Evolutionary conservation across 2,113 vertebrate genomes (phyloP).

Genomic region (Erinaceus europaeus): DNA sequence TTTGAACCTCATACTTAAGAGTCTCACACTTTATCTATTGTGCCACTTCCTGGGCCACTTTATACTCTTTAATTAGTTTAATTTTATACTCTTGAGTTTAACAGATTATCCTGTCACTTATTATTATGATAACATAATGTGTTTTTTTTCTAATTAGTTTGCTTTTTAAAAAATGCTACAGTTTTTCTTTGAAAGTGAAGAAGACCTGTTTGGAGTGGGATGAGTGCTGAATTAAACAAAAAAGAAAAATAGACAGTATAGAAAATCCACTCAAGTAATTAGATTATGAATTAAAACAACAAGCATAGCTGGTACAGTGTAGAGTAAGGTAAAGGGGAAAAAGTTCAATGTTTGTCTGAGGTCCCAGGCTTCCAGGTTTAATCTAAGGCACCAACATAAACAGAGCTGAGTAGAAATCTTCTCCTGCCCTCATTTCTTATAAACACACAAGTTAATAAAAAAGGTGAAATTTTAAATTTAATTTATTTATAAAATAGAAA

Average conservation of each 20-base stretch:
- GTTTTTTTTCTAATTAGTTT: background rate
- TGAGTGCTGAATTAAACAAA: background rate
- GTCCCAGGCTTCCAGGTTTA: too few relatives aligned
- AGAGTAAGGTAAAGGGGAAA: too few relatives aligned
- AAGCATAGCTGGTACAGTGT: background rate
- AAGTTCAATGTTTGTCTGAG: too few relatives aligned
- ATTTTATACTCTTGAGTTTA: background rate
- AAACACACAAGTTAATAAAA: background rate
- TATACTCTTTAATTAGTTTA: too few relatives aligned
- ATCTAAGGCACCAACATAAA: too few relatives aligned
- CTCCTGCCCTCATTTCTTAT: too few relatives aligned
- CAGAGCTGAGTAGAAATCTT: too few relatives aligned
- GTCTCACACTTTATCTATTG: too few relatives aligned
- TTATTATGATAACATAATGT: background rate
- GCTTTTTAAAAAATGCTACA: background rate
- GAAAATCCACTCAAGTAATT: background rate
- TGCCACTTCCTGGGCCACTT: too few relatives aligned
- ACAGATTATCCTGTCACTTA: background rate
- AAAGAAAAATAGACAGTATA: background rate
- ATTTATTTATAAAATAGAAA: too few relatives aligned
- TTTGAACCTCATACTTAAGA: too few relatives aligned
- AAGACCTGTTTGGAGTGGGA: background rate
- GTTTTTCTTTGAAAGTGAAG: background rate
- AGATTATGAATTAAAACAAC: background rate
- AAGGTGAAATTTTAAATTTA: background rate